Conservation (phyloP, 2,888 invertebrate species). For the Trichacis sp. region DNA sequence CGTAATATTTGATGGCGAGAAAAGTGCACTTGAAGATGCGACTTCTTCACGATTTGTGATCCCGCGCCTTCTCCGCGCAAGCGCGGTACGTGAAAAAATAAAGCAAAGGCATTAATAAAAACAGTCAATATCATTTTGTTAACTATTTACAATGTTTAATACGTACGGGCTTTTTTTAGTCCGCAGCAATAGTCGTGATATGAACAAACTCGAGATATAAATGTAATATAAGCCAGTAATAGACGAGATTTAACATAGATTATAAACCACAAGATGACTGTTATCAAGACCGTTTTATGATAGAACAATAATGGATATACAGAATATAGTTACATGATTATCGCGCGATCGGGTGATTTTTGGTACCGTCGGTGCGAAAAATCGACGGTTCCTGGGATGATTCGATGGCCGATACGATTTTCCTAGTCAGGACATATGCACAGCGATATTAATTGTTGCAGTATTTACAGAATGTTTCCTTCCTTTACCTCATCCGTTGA, state of each 20-base stretch:
- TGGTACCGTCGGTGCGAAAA: too few relatives aligned
- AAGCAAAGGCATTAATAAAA: slow-evolving; percentile 15
- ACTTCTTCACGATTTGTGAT: neutral
- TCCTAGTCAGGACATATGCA: slow-evolving; percentile 67
- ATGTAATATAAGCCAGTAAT: slow-evolving; percentile 8
- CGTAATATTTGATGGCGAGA: too few relatives aligned
- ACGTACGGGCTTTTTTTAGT: slow-evolving; percentile 59
- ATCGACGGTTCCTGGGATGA: neutral
- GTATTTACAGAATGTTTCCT: slow-evolving; percentile 57
- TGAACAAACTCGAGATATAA: slow-evolving; percentile 8
- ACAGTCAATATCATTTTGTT: slow-evolving; percentile 68
- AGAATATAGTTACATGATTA: slow-evolving; percentile 1
- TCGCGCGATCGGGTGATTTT: too few relatives aligned
- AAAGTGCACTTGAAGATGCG: too few relatives aligned
- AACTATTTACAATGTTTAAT: slow-evolving; percentile 68
- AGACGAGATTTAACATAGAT: neutral
- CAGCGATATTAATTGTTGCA: slow-evolving; percentile 67
- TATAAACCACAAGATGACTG: slow-evolving; percentile 32
- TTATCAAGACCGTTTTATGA: slow-evolving; percentile 28
- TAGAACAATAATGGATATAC: slow-evolving; percentile 1
- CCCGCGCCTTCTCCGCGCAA: neutral
- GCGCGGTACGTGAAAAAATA: neutral
- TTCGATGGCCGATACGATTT: too few relatives aligned
- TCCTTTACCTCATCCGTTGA: slow-evolving; percentile 29
- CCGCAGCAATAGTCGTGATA: slow-evolving; percentile 60